Percentiles rank a stretch among this genome's conserved stretches.
These are phyloP conservation scores for Helarctos malayanus DNA, from an alignment of 2,797 vertebrate species.

Conservation along the genomic window DNA sequence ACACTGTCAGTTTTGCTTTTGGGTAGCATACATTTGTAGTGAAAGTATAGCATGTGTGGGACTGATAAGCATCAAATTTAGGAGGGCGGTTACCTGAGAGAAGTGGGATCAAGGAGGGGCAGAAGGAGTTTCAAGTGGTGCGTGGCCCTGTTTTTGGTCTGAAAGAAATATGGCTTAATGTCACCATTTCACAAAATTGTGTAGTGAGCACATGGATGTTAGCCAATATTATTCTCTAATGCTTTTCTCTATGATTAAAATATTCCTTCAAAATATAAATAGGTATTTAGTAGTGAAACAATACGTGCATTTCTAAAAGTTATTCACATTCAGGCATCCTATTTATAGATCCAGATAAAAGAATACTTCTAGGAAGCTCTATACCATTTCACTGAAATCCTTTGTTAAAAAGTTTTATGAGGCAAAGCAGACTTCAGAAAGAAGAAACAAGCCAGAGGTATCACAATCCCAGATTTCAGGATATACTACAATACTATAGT, in stretches of 20 bases:
- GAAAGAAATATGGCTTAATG: conserved; percentile 15
- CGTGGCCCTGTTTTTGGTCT: background rate
- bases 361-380: background rate
- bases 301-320: background rate
- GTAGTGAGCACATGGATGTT: background rate
- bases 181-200: conserved; percentile 8
- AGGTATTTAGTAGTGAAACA: background rate
- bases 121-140: background rate
- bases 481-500: background rate
- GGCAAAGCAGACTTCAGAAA: background rate
- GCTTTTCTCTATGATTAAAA: background rate
- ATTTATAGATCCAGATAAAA: background rate
- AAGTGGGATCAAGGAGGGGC: background rate
- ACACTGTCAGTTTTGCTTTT: background rate
- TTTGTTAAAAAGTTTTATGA: conserved; percentile 13
- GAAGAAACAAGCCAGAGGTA: background rate
- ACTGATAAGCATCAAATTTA: background rate
- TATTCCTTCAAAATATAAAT: background rate
- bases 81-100: background rate
- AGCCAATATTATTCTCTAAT: conserved; percentile 8
- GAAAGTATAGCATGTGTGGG: background rate
- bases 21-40: background rate
- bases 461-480: background rate
- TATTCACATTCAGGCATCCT: background rate
- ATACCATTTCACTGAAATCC: background rate